Evolutionary conservation across 2,113 vertebrate species (phyloP).

Genomic region (Genyomyrus donnyi): DNA sequence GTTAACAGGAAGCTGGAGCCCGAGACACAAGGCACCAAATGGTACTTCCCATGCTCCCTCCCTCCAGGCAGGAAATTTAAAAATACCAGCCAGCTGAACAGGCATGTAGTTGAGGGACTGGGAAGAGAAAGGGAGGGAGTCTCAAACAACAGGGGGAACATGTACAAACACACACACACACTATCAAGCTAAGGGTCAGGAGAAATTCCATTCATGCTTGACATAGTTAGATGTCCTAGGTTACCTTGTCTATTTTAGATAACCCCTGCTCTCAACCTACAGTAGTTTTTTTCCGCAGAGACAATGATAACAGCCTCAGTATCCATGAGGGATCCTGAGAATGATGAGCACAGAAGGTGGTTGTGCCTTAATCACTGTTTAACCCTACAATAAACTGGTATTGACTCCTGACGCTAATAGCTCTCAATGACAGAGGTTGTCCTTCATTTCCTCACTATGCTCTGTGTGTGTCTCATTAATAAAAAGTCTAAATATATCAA

Average conservation of each 20-base stretch:
- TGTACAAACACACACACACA: slow-evolving; percentile 1
- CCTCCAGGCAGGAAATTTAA: slow-evolving; percentile 3
- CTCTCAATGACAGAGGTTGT: background rate
- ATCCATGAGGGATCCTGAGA: background rate
- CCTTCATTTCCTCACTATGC: background rate
- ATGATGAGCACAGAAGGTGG: background rate
- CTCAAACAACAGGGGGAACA: background rate
- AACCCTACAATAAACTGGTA: background rate
- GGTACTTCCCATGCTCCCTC: background rate
- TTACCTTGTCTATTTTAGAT: background rate
- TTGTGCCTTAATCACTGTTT: slow-evolving; percentile 1
- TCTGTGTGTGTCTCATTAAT: background rate
- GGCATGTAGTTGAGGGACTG: background rate
- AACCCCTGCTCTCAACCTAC: background rate
- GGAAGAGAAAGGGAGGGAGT: background rate
- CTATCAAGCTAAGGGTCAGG: background rate
- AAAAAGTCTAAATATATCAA: background rate
- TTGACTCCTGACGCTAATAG: background rate
- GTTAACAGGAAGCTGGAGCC: background rate
- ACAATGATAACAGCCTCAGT: background rate
- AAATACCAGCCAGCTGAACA: slow-evolving; percentile 1
- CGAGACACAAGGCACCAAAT: background rate
- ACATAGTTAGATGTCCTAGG: slow-evolving; percentile 8
- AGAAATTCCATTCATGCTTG: background rate
- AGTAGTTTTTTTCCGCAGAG: background rate